A percentile compares a stretch with the other conserved stretches of the same genome.
Conservation (phyloP, 1,140 invertebrate species). For the Zaprionus tsacasi region DNA sequence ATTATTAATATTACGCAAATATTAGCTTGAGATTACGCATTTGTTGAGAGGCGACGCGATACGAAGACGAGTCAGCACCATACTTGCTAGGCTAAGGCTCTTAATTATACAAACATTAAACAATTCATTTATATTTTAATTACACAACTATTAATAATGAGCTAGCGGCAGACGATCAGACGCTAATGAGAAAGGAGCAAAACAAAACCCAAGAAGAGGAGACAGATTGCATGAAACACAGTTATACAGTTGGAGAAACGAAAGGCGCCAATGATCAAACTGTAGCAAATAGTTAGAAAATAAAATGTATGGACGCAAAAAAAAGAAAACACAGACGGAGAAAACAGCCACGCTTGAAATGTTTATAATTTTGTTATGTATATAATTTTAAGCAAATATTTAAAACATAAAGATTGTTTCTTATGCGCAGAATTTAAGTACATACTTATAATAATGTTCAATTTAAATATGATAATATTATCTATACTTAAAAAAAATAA, state of each 20-base stretch:
- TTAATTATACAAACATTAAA: slow-evolving; percentile 29
- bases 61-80: slow-evolving; percentile 28
- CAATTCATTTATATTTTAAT: slow-evolving; percentile 29
- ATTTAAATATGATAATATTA: slow-evolving; percentile 72
- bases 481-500: slow-evolving; percentile 67
- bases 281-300: slow-evolving; percentile 73
- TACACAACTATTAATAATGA: slow-evolving; percentile 3
- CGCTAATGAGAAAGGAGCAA: background rate
- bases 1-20: slow-evolving; percentile 23
- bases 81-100: slow-evolving; percentile 40
- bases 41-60: slow-evolving; percentile 27
- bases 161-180: slow-evolving; percentile 4
- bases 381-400: slow-evolving; percentile 77
- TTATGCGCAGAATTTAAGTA: slow-evolving; percentile 72
- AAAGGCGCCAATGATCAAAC: slow-evolving; percentile 48
- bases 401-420: slow-evolving; percentile 71
- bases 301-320: slow-evolving; percentile 53
- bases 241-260: slow-evolving; percentile 21
- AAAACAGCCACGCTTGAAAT: slow-evolving; percentile 73
- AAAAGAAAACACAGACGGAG: slow-evolving; percentile 50
- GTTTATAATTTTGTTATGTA: slow-evolving; percentile 82
- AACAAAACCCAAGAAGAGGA: slow-evolving; percentile 42
- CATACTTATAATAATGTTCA: slow-evolving; percentile 72
- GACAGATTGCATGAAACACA: slow-evolving; percentile 32
- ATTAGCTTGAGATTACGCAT: slow-evolving; percentile 52